Base-by-base conservation (phyloP, 2,888 invertebrate genomes). In the Corythucha ciliata region DNA sequence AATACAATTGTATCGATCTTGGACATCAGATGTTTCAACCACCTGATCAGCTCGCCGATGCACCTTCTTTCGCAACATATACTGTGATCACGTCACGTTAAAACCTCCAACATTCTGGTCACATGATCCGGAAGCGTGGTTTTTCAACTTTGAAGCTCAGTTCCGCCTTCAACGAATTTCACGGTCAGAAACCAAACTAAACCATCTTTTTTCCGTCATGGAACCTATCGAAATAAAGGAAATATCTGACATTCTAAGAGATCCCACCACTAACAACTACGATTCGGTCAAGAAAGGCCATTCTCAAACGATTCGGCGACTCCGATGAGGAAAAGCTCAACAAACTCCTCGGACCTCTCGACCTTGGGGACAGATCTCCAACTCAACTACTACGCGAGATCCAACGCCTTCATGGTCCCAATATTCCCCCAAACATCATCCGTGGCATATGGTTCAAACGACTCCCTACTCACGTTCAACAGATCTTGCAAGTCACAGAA, bases 171-270 rank as follows among this genome's bases (percentile, higher is more conserved):
- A 18, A 2, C 26, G 32, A 7, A 29, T 49, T n/a, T 29, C 41
- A 16, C 2, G 6, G 7, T 5, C 5, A 67, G 10, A 22, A 49
- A 32, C 36, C 46, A 26, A 51, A 48, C 16, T 34, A 44, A 50
- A 40, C 50, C 48, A n/a, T 34, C 42, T 41, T 27, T 47, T 27
- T 46, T 51, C 32, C 41, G 44, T 32, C 44, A 48, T 46, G 22
- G 44, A 55, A 49, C 40, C 25, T 16, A 37, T 21, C 44, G 25
- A 56, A 24, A 40, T 40, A 12, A 40, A 27, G 10, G 48, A 42
- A 42, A 18, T 41, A 20, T 16, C 41, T 2, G 49, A 49, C 32
- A 34, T 49, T 26, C 24, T 49, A 20, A 18, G 24, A 7, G 3
- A 34, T 16, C 46, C 52, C 10, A 39, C 22, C 5, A 27, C 16